A percentile compares a stretch with the other conserved stretches of the same genome.
Evolutionary conservation across 2,797 vertebrate genomes (phyloP).

Genomic region (Zalophus californianus): DNA sequence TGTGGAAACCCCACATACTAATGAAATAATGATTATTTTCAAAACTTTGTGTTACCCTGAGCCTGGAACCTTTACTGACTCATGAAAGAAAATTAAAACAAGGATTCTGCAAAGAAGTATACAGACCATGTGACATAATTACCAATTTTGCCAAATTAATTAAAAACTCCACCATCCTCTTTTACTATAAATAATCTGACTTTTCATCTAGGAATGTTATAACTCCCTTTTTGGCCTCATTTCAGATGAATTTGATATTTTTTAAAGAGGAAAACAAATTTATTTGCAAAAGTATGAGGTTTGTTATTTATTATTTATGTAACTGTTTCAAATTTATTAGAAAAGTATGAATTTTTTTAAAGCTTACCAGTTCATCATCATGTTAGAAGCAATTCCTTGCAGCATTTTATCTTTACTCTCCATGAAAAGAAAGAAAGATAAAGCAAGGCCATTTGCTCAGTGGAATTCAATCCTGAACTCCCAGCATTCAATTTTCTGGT

Average conservation of each 20-base stretch:
- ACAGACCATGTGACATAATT: neutral
- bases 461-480: neutral
- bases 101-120: slow-evolving; percentile 24
- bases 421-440: neutral
- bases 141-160: neutral
- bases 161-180: neutral
- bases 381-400: neutral
- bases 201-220: neutral
- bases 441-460: neutral
- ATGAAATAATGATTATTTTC: slow-evolving; percentile 39
- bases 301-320: neutral
- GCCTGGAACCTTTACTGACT: neutral
- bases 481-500: neutral
- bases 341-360: neutral
- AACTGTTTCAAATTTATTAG: slow-evolving; percentile 34
- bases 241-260: neutral
- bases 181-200: slow-evolving; percentile 1
- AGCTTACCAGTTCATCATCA: neutral
- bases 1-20: slow-evolving; percentile 36
- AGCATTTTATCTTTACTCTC: slow-evolving; percentile 10
- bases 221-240: neutral
- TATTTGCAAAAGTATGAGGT: neutral
- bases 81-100: slow-evolving; percentile 55
- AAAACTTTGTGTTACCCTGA: neutral
- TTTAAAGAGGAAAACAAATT: neutral